Conservation (phyloP, 2,888 invertebrate genomes). For the Chymomyza procnemis region DNA sequence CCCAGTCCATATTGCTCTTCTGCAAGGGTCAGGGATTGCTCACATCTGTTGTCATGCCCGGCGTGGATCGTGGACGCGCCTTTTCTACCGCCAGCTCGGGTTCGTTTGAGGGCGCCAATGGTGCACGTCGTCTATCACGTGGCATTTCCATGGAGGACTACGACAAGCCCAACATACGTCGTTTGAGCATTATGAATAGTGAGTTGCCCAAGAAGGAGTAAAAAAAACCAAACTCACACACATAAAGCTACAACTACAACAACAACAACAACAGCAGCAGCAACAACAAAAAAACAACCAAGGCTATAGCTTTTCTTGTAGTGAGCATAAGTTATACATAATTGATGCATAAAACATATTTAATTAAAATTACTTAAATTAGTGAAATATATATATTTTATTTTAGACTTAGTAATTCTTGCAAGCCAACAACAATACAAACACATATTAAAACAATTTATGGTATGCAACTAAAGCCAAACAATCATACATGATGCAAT, state of each 20-base stretch:
- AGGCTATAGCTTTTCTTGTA: not conserved
- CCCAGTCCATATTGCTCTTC: slow-evolving; percentile 91
- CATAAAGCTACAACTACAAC: slow-evolving; percentile 17
- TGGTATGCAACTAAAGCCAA: slow-evolving; percentile 20
- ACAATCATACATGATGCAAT: slow-evolving; percentile 44
- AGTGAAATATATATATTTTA: slow-evolving; percentile 41
- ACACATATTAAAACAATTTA: not conserved
- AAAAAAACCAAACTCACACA: slow-evolving; percentile 35
- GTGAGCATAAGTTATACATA: slow-evolving; percentile 9
- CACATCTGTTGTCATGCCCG: slow-evolving; percentile 89
- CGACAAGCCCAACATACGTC: slow-evolving; percentile 87
- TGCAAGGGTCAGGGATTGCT: slow-evolving; percentile 92
- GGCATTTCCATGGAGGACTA: slow-evolving; percentile 91
- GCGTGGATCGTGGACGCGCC: slow-evolving; percentile 85
- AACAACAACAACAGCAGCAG: slow-evolving; percentile 27
- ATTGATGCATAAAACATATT: slow-evolving; percentile 43
- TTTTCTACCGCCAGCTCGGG: slow-evolving; percentile 81
- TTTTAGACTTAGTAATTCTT: slow-evolving; percentile 41
- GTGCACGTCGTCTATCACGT: slow-evolving; percentile 79
- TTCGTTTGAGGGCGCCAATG: slow-evolving; percentile 79
- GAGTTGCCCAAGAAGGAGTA: slow-evolving; percentile 82
- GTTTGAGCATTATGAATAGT: slow-evolving; percentile 83
- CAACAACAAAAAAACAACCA: slow-evolving; percentile 22
- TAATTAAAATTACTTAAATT: slow-evolving; percentile 44
- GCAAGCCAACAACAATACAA: slow-evolving; percentile 20